These are phyloP conservation scores for Seira sanloemensis DNA, from an alignment of 2,888 invertebrate species.

Conservation along the genomic window DNA sequence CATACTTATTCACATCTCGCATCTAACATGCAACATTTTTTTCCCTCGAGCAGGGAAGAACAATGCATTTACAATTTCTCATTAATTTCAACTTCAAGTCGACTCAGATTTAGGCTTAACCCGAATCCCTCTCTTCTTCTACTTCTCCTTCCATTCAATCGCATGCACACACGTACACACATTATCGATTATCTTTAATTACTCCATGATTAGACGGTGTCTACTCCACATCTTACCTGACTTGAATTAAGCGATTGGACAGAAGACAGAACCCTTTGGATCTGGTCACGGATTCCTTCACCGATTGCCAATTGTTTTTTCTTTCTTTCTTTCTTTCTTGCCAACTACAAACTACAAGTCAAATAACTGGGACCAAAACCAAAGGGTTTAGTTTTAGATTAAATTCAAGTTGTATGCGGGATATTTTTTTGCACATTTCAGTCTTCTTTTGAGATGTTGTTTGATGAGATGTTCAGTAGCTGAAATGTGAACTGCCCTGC, in stretches of 20 bases:
- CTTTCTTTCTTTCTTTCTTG: not conserved
- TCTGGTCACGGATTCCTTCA: conserved; percentile 41
- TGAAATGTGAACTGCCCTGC: not conserved
- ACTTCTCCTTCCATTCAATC: too few species aligned
- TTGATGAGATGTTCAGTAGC: conserved; percentile 4
- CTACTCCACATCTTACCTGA: conserved; percentile 21
- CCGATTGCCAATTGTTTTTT: conserved; percentile 12
- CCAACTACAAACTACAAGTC: too few species aligned
- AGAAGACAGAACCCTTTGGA: conserved; percentile 27
- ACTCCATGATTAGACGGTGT: conserved; percentile 14
- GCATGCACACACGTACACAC: too few species aligned
- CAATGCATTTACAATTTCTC: too few species aligned
- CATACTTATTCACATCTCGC: too few species aligned
- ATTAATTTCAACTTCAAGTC: not conserved
- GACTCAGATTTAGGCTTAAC: not conserved
- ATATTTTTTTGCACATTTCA: too few species aligned
- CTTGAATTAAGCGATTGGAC: conserved; percentile 33
- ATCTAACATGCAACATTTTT: too few species aligned
- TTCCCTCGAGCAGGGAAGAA: too few species aligned
- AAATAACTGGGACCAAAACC: not conserved
- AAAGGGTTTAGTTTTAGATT: too few species aligned
- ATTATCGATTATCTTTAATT: conserved; percentile 37
- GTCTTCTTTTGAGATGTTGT: not conserved
- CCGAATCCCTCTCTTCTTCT: not conserved
- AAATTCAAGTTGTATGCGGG: not conserved